A percentile compares a stretch with the other conserved stretches of the same genome.
Evolutionary conservation across 2,113 vertebrate genomes (phyloP).

Genomic region (Campylomormyrus numenius): DNA sequence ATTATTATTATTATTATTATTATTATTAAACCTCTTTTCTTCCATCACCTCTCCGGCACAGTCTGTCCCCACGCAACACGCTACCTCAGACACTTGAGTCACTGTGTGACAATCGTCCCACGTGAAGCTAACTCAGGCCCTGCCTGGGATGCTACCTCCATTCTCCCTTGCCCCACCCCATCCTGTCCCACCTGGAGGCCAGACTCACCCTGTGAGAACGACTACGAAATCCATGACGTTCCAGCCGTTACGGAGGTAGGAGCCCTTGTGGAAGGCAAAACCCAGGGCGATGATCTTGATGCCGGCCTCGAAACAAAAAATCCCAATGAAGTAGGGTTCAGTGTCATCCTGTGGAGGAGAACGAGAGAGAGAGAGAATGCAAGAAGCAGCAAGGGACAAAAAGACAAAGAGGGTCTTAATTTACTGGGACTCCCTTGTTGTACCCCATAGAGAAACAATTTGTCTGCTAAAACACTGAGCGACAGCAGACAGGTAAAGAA

Average conservation of each 20-base stretch:
- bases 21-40: no score
- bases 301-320: constrained; percentile 98
- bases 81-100: not conserved
- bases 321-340: constrained; percentile 98
- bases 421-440: not conserved
- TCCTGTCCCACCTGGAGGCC: constrained; percentile 50
- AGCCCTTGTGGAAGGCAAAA: constrained; percentile 94
- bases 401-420: not conserved
- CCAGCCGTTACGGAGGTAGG: constrained; percentile 96
- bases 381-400: constrained; percentile 8
- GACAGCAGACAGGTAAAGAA: not conserved
- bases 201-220: constrained; percentile 89
- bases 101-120: not conserved
- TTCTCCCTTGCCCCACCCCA: not conserved
- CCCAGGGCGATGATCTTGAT: constrained; percentile 98
- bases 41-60: not conserved
- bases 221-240: constrained; percentile 99
- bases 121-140: not conserved
- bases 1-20: no score
- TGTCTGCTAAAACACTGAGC: constrained; percentile 21
- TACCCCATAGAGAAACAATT: not conserved
- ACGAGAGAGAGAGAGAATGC: constrained; percentile 2
- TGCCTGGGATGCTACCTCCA: not conserved
- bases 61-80: not conserved
- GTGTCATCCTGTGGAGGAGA: constrained; percentile 79